phyloP scores from a whole-genome alignment of 2,888 invertebrate species.

The Liopterus haemorrhoidalis region DNA sequence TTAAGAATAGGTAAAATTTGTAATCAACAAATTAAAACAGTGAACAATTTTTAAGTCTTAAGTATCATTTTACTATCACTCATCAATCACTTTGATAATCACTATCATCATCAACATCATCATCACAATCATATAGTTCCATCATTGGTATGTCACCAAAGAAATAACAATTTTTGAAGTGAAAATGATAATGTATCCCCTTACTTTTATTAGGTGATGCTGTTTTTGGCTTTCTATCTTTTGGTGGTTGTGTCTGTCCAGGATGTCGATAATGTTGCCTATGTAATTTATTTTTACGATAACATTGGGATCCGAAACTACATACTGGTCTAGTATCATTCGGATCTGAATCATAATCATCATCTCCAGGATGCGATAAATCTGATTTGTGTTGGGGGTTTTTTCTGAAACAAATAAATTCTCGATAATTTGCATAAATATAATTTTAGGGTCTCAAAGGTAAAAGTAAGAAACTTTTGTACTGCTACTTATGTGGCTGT shows the following conservation, averaged over 20 bases:
- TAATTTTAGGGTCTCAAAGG: too few species aligned
- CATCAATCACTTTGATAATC: constrained; percentile 18
- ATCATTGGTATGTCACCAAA: constrained; percentile 1
- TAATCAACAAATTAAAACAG: background rate
- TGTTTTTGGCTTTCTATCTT: too few species aligned
- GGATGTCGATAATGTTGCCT: constrained; percentile 51
- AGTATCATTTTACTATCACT: constrained; percentile 1
- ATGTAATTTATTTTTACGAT: constrained; percentile 54
- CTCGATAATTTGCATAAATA: too few species aligned
- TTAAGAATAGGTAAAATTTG: too few species aligned
- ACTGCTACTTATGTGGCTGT: too few species aligned
- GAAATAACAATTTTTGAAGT: constrained; percentile 11
- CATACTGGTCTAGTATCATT: constrained; percentile 49
- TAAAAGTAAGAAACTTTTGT: too few species aligned
- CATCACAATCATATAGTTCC: constrained; percentile 7
- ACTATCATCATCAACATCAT: constrained; percentile 6
- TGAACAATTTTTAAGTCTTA: background rate
- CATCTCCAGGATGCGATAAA: constrained; percentile 60
- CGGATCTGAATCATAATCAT: constrained; percentile 51
- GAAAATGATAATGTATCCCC: constrained; percentile 14
- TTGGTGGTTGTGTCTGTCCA: constrained; percentile 37
- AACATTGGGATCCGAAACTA: constrained; percentile 54
- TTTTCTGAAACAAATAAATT: constrained; percentile 51
- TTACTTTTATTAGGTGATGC: constrained; percentile 22
- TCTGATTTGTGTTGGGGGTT: constrained; percentile 54